Base-by-base conservation (phyloP, 1,140 invertebrate genomes). In the Zaprionus taronus region DNA sequence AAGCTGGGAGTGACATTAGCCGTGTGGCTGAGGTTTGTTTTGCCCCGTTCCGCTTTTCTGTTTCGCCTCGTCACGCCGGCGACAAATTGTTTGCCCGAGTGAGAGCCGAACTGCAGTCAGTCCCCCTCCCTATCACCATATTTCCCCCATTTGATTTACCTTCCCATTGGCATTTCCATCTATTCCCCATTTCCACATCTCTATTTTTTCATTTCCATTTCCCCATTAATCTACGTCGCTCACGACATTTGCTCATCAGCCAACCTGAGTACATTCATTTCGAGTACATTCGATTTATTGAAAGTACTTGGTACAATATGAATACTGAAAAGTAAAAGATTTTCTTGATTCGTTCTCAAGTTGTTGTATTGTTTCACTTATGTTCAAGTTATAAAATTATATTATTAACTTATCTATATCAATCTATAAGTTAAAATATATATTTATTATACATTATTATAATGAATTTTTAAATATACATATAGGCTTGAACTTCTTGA, bases 31-130 rank as follows among this genome's bases (percentile, higher is more conserved):
- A 55, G 47, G 11, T 28, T 38, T 58, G 71, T 77, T 68, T 68
- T 51, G 31, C 11, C 11, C 26, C 71, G 56, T 68, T 60, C 55
- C 64, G 64, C 64, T 68, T 68, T 73, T 77, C 34, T 63, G 22
- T 77, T 72, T 77, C 38, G 28, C 53, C 47, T 66, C 61, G 61
- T 75, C 66, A 63, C 22, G 49, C 65, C 55, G 36, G 28, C 58
- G 63, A 77, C 64, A 66, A 79, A 78, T 69, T 80, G 77, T 75
- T 83, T 72, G 31, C 38, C 41, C 47, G 53, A 74, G 83, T 80
- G 80, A 83, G 83, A 87, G 83, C 65, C 55, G 41, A 34, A 26
- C 28, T 36, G 28, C 57, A 44, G 47, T 14, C 28, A 26, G 15
- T 14, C 47, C 24, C 20, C 64, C n/a, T 24, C 11, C 36, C 20